A percentile compares a stretch with the other conserved stretches of the same genome.
phyloP scores from a whole-genome alignment of 1,140 invertebrate genomes.

The Drosophila fuyamai region DNA sequence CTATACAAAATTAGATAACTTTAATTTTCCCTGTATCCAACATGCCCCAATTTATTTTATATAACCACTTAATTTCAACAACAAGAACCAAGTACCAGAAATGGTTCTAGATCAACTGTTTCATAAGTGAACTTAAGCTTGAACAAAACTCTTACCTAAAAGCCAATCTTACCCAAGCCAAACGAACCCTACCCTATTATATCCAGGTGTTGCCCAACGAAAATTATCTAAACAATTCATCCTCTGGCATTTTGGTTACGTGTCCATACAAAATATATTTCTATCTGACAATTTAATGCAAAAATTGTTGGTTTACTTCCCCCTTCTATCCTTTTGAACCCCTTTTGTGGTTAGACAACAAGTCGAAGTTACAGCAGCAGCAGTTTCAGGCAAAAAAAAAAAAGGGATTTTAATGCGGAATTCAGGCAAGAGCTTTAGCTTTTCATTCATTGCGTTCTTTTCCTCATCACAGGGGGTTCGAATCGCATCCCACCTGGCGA shows the following conservation, averaged over 20 bases:
- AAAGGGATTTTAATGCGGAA: neutral
- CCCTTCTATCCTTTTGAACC: neutral
- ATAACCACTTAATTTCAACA: too few relatives aligned
- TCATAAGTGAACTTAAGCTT: neutral
- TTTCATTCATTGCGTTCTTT: neutral
- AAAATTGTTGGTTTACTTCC: neutral
- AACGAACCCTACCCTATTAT: neutral
- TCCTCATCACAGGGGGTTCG: neutral
- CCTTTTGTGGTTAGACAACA: conserved; percentile 5
- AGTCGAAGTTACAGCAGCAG: conserved; percentile 3
- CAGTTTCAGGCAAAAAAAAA: neutral
- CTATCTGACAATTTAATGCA: neutral
- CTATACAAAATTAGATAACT: too few relatives aligned
- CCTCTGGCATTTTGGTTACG: neutral
- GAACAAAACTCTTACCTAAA: neutral
- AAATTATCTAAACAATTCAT: conserved; percentile 1
- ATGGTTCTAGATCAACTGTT: neutral
- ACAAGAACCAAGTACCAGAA: too few relatives aligned
- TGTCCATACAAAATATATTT: neutral
- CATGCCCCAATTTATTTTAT: too few relatives aligned
- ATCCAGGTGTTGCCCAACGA: neutral
- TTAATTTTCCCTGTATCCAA: too few relatives aligned
- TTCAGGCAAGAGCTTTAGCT: neutral
- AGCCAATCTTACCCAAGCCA: neutral
- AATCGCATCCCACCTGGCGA: conserved; percentile 10